Conservation (phyloP, 1,140 invertebrate species). For the Gryon sp. region DNA sequence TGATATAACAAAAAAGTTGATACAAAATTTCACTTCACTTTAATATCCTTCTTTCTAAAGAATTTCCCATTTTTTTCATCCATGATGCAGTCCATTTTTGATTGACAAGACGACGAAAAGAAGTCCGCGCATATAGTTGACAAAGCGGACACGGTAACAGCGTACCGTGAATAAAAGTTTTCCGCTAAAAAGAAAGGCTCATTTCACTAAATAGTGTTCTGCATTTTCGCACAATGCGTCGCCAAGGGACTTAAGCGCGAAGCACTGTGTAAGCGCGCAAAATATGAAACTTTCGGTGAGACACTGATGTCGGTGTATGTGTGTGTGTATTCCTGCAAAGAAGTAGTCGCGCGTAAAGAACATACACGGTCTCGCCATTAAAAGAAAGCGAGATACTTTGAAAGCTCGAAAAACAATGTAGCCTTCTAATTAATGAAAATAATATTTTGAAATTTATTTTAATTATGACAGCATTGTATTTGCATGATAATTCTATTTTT, state of each 20-base stretch:
- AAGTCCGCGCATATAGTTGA: no score
- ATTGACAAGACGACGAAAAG: slow-evolving; percentile 2
- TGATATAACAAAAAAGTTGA: neutral
- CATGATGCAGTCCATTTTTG: slow-evolving; percentile 4
- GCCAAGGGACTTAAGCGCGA: slow-evolving; percentile 21
- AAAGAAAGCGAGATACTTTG: slow-evolving; percentile 12
- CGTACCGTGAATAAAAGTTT: slow-evolving; percentile 11
- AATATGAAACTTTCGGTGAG: slow-evolving; percentile 25
- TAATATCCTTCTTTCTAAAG: neutral
- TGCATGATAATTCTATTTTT: no score
- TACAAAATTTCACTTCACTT: neutral
- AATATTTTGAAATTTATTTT: no score
- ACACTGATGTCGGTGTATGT: neutral
- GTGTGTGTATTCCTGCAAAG: neutral
- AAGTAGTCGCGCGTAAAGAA: neutral
- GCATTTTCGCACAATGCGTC: slow-evolving; percentile 25
- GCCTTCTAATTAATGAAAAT: neutral
- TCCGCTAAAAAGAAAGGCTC: slow-evolving; percentile 29
- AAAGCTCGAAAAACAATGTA: neutral
- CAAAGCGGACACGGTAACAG: slow-evolving; percentile 1
- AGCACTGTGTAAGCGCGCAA: neutral
- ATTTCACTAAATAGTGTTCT: slow-evolving; percentile 27
- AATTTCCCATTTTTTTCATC: slow-evolving; percentile 9
- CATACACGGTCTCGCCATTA: neutral
- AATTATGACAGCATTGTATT: no score